Evolutionary conservation across 2,797 vertebrate species (phyloP).

Genomic region (Parotocinclus haroldoi): DNA sequence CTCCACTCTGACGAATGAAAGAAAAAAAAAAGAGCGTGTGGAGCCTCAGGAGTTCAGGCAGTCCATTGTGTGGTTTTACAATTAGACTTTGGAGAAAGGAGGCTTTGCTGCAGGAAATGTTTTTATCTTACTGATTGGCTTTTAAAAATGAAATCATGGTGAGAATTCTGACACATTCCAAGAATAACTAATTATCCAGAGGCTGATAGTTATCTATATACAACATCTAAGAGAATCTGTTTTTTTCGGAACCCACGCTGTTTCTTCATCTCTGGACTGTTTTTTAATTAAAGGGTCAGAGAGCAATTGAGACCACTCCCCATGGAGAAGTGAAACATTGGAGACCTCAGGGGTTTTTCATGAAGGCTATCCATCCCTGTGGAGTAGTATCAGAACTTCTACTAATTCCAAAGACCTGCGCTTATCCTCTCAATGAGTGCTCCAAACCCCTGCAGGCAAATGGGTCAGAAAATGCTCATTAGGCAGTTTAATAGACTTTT

Average conservation of each 20-base stretch:
- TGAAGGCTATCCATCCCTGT: constrained; percentile 53
- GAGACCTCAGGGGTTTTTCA: constrained; percentile 42
- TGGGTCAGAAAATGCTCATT: constrained; percentile 55
- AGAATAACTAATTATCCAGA: constrained; percentile 34
- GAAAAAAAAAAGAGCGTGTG: constrained; percentile 35
- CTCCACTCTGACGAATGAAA: constrained; percentile 33
- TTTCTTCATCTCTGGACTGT: constrained; percentile 33
- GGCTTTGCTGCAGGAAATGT: constrained; percentile 22
- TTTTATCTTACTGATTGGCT: constrained; percentile 41
- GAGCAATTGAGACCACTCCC: constrained; percentile 46
- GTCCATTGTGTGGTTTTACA: constrained; percentile 53
- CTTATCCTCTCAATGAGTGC: constrained; percentile 65
- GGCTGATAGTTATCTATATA: not conserved
- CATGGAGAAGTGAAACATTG: constrained; percentile 27
- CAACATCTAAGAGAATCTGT: constrained; percentile 4
- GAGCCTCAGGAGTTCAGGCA: constrained; percentile 59
- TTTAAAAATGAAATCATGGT: constrained; percentile 24
- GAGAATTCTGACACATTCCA: constrained; percentile 13
- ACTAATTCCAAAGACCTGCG: constrained; percentile 58
- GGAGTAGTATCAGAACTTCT: constrained; percentile 61
- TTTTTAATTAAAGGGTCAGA: constrained; percentile 52
- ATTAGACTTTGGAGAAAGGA: constrained; percentile 51
- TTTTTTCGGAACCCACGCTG: constrained; percentile 11
- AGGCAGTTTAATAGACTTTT: constrained; percentile 60
- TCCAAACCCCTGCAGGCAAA: constrained; percentile 54